Base-by-base conservation (phyloP, 2,113 vertebrate species). In the Paratilapia polleni region DNA sequence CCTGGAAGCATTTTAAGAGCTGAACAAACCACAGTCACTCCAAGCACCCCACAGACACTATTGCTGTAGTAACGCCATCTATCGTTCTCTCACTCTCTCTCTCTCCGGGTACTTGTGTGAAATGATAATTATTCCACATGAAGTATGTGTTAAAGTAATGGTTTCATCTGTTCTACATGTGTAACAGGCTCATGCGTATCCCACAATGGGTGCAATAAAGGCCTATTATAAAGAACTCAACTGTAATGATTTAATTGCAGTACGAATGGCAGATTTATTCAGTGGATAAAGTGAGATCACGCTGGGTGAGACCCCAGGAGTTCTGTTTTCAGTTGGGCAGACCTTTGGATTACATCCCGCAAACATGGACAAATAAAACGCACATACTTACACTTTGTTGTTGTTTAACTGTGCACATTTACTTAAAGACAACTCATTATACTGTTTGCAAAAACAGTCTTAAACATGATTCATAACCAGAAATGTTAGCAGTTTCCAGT, bases 181-280 rank as follows among this genome's bases (percentile, higher is more conserved):
- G 81, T 85, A 90, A 87, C 77, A 80, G 74, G 56, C 87, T 78
- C 13, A 26, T 80, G 74, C 17, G 61, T 77, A 70, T 81, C 80
- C 24, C 86, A 68, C 75, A 81, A 61, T 34, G 57, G 19, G 57
- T 79, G 68, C 76, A 83, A 80, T 86, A 76, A 86, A 85, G 77
- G 22, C 15, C 60, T 12, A 80, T 78, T 87, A 78, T 63, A 84
- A 61, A 85, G 78, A 90, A 78, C 75, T 90, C 82, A 82, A 74
- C 84, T 80, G 86, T 75, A 80, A 89, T 82, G 47, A 86, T 91
- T 91, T 84, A 87, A 90, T 87, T 68, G n/a, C 68, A 19, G 43
- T 63, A 77, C 26, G 19, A 90, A 80, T 68, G 77, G 68, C 80
- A 89, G 79, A 83, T 83, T 87, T 85, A 66, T 79, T 78, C 38